Evolutionary conservation across 2,797 vertebrate genomes (phyloP).

Genomic region (Amniataba percoides): DNA sequence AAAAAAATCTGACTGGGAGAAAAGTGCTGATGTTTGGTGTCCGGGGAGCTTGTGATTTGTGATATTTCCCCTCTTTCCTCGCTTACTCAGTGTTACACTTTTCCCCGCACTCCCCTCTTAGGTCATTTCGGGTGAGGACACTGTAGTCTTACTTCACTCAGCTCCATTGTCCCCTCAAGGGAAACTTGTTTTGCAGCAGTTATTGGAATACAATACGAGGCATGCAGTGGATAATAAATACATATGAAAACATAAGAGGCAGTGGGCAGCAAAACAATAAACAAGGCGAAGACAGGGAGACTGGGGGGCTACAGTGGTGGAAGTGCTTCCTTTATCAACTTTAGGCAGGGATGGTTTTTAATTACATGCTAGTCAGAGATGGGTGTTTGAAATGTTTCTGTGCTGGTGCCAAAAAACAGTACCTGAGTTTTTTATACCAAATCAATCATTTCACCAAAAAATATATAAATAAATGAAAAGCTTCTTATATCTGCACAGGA

Average conservation of each 20-base stretch:
- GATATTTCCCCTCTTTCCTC: constrained; percentile 56
- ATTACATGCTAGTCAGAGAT: not conserved
- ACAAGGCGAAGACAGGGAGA: not conserved
- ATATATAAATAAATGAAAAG: too few relatives aligned
- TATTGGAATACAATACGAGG: constrained; percentile 20
- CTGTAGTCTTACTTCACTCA: constrained; percentile 54
- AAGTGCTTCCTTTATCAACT: not conserved
- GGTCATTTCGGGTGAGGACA: constrained; percentile 75
- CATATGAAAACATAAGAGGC: not conserved
- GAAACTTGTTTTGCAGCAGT: constrained; percentile 27
- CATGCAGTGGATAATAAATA: constrained; percentile 29
- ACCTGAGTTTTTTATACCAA: not conserved
- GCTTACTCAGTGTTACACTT: constrained; percentile 56
- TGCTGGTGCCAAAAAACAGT: not conserved
- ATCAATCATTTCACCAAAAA: not conserved
- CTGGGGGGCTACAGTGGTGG: not conserved
- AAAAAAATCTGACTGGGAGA: constrained; percentile 38
- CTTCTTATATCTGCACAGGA: not conserved
- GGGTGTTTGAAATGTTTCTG: not conserved
- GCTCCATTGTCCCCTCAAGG: constrained; percentile 22
- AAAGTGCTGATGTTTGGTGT: constrained; percentile 69
- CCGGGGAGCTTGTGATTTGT: constrained; percentile 65
- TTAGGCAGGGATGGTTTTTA: not conserved
- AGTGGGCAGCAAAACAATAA: not conserved
- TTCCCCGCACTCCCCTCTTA: constrained; percentile 30